Percentiles rank a stretch among this genome's conserved stretches.
These are phyloP conservation scores for Temnothorax nylanderi DNA, from an alignment of 1,140 invertebrate species.

Conservation along the genomic window DNA sequence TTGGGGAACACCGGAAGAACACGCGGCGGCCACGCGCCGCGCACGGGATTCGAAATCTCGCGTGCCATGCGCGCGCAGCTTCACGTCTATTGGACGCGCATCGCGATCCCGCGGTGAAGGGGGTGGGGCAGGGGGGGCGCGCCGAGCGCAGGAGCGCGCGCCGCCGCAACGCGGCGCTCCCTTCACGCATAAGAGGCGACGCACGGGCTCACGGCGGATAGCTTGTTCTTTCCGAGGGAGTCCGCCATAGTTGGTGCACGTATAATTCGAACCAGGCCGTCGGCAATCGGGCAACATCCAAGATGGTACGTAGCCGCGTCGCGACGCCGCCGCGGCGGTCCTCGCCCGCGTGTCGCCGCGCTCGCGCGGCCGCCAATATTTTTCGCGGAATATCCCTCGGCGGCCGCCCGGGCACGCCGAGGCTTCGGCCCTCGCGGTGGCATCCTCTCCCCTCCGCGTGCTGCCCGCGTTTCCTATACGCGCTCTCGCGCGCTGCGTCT, in stretches of 20 bases:
- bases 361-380: slow-evolving; percentile 75
- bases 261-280: slow-evolving; percentile 89
- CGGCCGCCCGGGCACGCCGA: background rate
- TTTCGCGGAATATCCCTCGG: slow-evolving; percentile 52
- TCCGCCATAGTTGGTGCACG: slow-evolving; percentile 94
- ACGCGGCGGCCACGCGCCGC: no score
- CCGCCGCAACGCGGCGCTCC: slow-evolving; percentile 67
- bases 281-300: slow-evolving; percentile 93
- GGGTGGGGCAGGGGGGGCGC: no score
- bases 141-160: slow-evolving; percentile 17
- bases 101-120: background rate
- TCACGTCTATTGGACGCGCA: slow-evolving; percentile 33
- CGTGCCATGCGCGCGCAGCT: slow-evolving; percentile 50
- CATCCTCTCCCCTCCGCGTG: background rate
- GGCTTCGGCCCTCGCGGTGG: background rate
- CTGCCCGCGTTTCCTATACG: background rate
- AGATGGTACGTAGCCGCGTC: slow-evolving; percentile 90
- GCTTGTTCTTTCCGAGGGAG: slow-evolving; percentile 87
- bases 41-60: background rate
- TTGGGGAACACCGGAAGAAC: no score
- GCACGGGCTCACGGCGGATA: slow-evolving; percentile 60
- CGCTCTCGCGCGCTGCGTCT: background rate
- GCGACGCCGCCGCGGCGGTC: slow-evolving; percentile 55
- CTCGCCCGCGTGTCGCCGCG: slow-evolving; percentile 12
- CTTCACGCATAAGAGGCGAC: slow-evolving; percentile 44